Base-by-base conservation (phyloP, 2,888 invertebrate species). In the Hylaea fasciaria region DNA sequence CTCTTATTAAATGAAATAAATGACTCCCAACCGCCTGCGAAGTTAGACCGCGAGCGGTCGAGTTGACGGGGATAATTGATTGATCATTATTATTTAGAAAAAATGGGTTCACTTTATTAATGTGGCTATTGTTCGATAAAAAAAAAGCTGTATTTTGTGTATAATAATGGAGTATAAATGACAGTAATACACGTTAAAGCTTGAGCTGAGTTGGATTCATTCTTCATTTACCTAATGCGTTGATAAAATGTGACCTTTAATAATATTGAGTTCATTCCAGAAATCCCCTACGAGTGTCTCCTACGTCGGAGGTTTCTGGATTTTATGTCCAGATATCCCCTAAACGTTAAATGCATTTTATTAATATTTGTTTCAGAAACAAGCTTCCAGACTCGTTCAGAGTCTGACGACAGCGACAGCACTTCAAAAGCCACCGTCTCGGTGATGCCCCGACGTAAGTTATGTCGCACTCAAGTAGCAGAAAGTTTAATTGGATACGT, bases 351-450 rank as follows among this genome's bases (percentile, higher is more conserved):
- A n/a, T n/a, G n/a, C n/a, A n/a, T n/a, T n/a, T n/a, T n/a, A n/a
- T n/a, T n/a, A n/a, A n/a, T n/a, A n/a, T n/a, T n/a, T 66, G 53
- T 64, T 60, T 29, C 86, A 93, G 93, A 93, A 73, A 93, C 93
- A 8, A 92, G 92, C 65, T 93, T 93, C 68, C 92, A 92, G 67
- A 88, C 77, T 22, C 84, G 92, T 1, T 93, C 93, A 0, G 93
- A 92, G 66, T 92, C 93, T 0, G 92, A 93, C 62, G 93, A 93
- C 74, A 93, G 93, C 53, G 93, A 93, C 72, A 93, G 93, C 60
- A 91, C 93, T 9, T 91, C 92, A 0, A 93, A 92, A 76, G 90
- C 92, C 0, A 89, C 91, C 8, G 85, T 91, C 8, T 77, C 90
- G 28, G 90, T 85, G 0, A 75, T 84, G 70, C 89, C 90, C 0